These are phyloP conservation scores for Hippocampus zosterae DNA, from an alignment of 2,113 vertebrate species.

Conservation along the genomic window DNA sequence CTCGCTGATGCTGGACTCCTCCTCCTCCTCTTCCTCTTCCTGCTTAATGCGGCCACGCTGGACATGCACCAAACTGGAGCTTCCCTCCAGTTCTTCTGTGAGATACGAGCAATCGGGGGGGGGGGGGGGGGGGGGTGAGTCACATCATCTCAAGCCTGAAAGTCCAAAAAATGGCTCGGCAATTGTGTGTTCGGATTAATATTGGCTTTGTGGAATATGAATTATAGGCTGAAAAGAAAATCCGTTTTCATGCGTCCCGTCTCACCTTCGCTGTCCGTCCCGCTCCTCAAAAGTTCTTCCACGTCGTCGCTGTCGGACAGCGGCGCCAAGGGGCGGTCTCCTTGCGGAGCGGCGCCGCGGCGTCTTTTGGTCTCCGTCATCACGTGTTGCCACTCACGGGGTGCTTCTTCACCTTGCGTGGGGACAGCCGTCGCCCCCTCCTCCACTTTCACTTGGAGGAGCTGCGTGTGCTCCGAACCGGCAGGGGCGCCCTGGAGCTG, in stretches of 20 bases:
- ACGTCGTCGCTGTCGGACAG: neutral
- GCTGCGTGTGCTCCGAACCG: neutral
- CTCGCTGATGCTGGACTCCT: neutral
- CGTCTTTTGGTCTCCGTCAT: neutral
- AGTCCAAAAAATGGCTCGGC: too few species aligned
- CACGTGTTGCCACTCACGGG: neutral
- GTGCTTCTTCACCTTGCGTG: neutral
- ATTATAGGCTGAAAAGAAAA: too few species aligned
- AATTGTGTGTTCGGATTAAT: too few species aligned
- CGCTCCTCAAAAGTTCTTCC: neutral
- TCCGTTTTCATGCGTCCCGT: neutral
- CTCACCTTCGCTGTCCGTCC: neutral
- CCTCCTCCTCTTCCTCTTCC: neutral
- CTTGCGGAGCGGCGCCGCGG: too few species aligned
- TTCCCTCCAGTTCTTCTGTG: neutral
- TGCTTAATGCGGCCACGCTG: neutral
- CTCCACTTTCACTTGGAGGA: neutral
- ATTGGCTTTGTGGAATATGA: too few species aligned
- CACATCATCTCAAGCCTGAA: neutral
- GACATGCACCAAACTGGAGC: neutral
- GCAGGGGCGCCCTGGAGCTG: neutral
- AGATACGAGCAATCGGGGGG: neutral
- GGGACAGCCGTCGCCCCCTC: neutral
- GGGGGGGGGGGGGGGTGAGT: too few species aligned
- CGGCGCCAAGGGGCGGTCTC: neutral